Conservation (phyloP, 2,888 invertebrate species). For the Hirudinaria manillensis region DNA sequence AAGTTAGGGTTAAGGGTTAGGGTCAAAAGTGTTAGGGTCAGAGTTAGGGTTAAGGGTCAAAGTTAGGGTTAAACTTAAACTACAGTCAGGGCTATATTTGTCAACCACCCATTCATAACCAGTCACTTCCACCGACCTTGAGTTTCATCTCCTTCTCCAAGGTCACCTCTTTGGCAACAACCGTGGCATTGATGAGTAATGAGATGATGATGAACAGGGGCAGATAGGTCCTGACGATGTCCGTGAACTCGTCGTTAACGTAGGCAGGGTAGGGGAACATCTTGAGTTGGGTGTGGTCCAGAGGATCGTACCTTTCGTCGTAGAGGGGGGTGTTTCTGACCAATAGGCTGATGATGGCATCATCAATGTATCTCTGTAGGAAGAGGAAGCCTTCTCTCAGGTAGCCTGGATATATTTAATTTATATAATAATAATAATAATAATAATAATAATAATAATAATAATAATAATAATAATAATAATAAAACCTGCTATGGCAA, state of each 20-base stretch:
- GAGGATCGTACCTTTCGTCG: constrained; percentile 37
- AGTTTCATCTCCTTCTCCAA: constrained; percentile 69
- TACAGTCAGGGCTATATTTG: no score
- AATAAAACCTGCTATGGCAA: not conserved
- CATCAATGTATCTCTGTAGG: constrained; percentile 61
- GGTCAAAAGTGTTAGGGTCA: no score
- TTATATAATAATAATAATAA: not conserved
- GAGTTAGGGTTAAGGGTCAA: no score
- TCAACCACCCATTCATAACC: no score
- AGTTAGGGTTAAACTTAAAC: no score
- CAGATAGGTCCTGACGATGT: constrained; percentile 63
- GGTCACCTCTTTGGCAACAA: constrained; percentile 67
- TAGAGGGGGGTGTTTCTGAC: not conserved
- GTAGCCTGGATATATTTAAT: constrained; percentile 56
- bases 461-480: constrained; percentile 7
- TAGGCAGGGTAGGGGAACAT: constrained; percentile 70
- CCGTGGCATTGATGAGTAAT: constrained; percentile 71
- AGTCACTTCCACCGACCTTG: constrained; percentile 58
- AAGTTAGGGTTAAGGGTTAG: no score
- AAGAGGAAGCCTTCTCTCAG: constrained; percentile 65
- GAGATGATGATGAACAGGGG: constrained; percentile 71
- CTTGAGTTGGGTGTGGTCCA: constrained; percentile 54
- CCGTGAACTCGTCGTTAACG: constrained; percentile 63
- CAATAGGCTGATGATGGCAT: constrained; percentile 48
- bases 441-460: constrained; percentile 11